Evolutionary conservation across 1,140 invertebrate species (phyloP).

Genomic region (Bombus superbus): DNA sequence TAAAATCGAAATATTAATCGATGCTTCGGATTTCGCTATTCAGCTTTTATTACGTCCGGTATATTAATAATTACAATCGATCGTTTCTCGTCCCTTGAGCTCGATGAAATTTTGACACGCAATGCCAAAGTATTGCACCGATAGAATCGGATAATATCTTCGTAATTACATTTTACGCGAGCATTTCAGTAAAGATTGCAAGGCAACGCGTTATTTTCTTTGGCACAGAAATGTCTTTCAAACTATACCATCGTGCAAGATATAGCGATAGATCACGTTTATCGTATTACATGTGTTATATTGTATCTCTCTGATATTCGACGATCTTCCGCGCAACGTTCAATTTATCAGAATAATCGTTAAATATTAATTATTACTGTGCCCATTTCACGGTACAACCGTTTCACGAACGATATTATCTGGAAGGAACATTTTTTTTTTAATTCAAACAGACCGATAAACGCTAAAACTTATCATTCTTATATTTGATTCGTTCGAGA

Average conservation of each 20-base stretch:
- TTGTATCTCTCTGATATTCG: not conserved
- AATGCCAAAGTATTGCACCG: not conserved
- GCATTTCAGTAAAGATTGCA: not conserved
- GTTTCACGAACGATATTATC: no score
- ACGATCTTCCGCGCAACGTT: not conserved
- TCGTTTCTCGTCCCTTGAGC: no score
- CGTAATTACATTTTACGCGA: not conserved
- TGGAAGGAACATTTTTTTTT: no score
- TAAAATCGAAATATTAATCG: no score
- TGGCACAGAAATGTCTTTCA: not conserved
- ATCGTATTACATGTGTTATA: no score
- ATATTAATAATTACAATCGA: not conserved
- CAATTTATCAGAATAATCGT: not conserved
- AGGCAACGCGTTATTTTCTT: constrained; percentile 9
- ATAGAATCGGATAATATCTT: not conserved
- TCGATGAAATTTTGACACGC: not conserved
- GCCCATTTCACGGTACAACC: not conserved
- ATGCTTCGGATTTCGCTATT: no score
- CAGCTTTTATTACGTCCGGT: not conserved
- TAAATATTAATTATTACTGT: not conserved
- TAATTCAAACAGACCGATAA: not conserved
- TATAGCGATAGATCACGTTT: not conserved
- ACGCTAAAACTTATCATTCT: not conserved
- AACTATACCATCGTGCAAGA: not conserved
- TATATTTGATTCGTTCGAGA: not conserved